phyloP scores from a whole-genome alignment of 2,113 vertebrate species.

The Labeo rohita region DNA sequence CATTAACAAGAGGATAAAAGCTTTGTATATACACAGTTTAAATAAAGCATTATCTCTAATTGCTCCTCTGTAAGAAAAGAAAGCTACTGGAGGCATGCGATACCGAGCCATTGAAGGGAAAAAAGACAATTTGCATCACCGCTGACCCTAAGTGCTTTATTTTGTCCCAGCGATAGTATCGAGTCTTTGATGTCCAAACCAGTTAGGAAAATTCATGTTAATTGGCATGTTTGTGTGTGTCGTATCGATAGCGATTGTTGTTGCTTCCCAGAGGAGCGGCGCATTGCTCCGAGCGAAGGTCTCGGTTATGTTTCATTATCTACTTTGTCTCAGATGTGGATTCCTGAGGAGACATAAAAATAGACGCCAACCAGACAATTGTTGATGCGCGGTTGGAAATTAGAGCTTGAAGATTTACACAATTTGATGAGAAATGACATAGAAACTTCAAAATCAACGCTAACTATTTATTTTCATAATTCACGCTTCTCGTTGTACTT shows the following conservation, averaged over 20 bases:
- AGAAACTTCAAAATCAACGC: neutral
- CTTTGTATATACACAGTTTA: conserved; percentile 81
- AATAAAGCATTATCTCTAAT: conserved; percentile 82
- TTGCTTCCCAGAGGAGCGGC: conserved; percentile 47
- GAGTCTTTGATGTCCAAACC: conserved; percentile 78
- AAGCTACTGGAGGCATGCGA: conserved; percentile 74
- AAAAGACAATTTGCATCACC: conserved; percentile 72
- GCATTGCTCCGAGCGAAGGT: neutral
- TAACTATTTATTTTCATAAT: neutral
- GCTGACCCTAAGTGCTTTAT: conserved; percentile 79
- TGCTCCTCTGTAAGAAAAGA: conserved; percentile 78
- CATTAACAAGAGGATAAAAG: conserved; percentile 79
- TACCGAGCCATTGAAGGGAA: conserved; percentile 67
- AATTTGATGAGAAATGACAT: neutral
- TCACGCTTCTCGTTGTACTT: neutral
- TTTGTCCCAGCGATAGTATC: conserved; percentile 73
- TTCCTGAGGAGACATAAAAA: conserved; percentile 77
- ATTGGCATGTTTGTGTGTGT: conserved; percentile 79
- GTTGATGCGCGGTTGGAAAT: neutral
- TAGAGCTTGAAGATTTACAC: neutral
- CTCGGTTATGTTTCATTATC: neutral
- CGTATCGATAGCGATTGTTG: conserved; percentile 71
- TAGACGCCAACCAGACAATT: neutral
- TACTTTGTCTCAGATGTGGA: conserved; percentile 43
- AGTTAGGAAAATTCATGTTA: conserved; percentile 80